Evolutionary conservation across 2,113 vertebrate species (phyloP), one percentile per base, ranked within the genome.

Genomic region (Oryzias melastigma): DNA sequence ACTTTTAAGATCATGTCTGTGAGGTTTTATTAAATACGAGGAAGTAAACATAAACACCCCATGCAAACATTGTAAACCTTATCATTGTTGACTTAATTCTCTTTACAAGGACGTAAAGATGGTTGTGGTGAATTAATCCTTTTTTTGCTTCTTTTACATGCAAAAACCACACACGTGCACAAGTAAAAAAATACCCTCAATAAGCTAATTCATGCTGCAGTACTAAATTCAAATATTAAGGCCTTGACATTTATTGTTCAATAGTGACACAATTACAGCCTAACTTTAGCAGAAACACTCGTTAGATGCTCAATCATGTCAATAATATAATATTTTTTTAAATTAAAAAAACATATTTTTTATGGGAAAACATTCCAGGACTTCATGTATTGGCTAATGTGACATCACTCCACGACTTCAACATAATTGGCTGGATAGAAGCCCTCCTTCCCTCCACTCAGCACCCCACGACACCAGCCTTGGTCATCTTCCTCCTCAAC

Each of bases 401-500:
- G 68, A 73, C 4, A 14, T 90, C 82, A 91, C 61, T 91, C 78
- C 0, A 58, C 69, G 42, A 85, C 71, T 67, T 93, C 88, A 14
- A 88, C 93, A 16, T 93, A 94, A 73, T 94, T 94, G 47, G 93
- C 92, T 0, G 93, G 93, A 62, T 94, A 94, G 71, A 93, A 92
- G 24, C 93, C 93, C 68, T 93, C 90, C 27, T 83, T 90, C 18
- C 92, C 93, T 3, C 75, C 78, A 16, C 87, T 91, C 47, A 92
- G 91, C 40, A 92, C 78, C 13, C 93, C 93, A 74, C 92, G 88
- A 75, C 91, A 93, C 93, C 93, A 94, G 13, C 93, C 93, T 87
- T 94, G 93, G 29, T 93, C 92, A 5, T 94, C 93, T 61, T 94
- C 93, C 29, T 94, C 93, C 80, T 94, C 93, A 1, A 92, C 83